A percentile compares a stretch with the other conserved stretches of the same genome.
Evolutionary conservation across 2,113 vertebrate species (phyloP).

Genomic region (Herpetotheres cachinnans): DNA sequence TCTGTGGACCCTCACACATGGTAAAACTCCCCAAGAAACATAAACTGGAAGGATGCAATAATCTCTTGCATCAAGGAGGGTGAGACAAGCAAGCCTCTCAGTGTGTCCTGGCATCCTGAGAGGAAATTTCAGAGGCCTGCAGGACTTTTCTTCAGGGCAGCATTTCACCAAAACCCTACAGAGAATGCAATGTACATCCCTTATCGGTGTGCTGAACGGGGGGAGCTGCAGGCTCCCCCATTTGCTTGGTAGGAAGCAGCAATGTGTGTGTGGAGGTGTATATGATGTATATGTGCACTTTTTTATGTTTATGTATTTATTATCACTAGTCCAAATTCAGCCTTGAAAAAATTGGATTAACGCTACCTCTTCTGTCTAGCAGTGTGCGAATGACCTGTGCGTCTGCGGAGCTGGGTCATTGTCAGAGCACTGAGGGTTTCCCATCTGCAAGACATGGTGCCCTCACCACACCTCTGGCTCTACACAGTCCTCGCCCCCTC

Average conservation of each 20-base stretch:
- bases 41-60: neutral
- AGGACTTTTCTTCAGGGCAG: neutral
- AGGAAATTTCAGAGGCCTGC: neutral
- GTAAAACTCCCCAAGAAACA: neutral
- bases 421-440: neutral
- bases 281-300: too few species aligned
- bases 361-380: neutral
- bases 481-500: neutral
- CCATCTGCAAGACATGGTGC: neutral
- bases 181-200: neutral
- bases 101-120: neutral
- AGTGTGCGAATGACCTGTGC: neutral
- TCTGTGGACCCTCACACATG: accelerated
- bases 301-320: neutral
- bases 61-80: neutral
- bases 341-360: neutral
- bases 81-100: neutral
- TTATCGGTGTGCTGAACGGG: neutral
- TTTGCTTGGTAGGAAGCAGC: neutral
- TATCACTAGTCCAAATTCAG: neutral
- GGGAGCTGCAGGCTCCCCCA: neutral
- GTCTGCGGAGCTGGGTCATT: neutral
- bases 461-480: neutral
- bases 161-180: neutral
- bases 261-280: accelerated